phyloP scores from a whole-genome alignment of 2,797 vertebrate species.

The Sciaenops ocellatus region DNA sequence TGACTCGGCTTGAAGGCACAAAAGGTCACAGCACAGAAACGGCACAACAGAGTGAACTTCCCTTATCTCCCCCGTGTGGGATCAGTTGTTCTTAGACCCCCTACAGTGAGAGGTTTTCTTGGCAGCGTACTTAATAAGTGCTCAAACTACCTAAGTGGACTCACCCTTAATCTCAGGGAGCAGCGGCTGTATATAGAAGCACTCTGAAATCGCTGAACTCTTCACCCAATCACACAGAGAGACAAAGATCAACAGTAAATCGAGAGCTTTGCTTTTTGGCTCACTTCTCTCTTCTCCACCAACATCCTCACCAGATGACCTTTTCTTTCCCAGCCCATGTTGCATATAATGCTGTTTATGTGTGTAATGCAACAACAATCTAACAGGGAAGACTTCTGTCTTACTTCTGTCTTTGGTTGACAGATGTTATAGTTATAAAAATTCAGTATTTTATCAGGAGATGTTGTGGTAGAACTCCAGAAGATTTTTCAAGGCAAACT shows the following conservation, averaged over 20 bases:
- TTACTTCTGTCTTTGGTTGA: not conserved
- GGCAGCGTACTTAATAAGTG: slow-evolving; percentile 3
- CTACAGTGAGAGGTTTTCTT: slow-evolving; percentile 2
- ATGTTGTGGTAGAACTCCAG: not conserved
- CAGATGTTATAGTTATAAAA: not conserved
- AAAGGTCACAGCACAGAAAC: not conserved
- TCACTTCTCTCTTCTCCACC: not conserved
- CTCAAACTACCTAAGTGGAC: not conserved
- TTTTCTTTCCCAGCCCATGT: not conserved
- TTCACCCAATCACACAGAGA: slow-evolving; percentile 7
- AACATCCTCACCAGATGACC: not conserved
- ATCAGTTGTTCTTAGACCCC: not conserved
- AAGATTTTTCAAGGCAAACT: not conserved
- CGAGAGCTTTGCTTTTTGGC: not conserved
- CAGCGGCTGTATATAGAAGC: slow-evolving; percentile 6
- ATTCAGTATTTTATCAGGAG: not conserved
- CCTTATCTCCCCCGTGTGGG: not conserved
- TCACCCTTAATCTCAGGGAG: not conserved
- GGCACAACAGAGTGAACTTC: not conserved
- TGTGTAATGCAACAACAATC: not conserved
- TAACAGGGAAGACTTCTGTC: not conserved
- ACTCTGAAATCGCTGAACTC: slow-evolving; percentile 10
- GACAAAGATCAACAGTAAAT: slow-evolving; percentile 7
- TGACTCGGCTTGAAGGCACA: not conserved
- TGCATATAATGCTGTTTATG: not conserved